phyloP scores from a whole-genome alignment of 2,797 vertebrate genomes.

The Cryptoblepharus egeriae region DNA sequence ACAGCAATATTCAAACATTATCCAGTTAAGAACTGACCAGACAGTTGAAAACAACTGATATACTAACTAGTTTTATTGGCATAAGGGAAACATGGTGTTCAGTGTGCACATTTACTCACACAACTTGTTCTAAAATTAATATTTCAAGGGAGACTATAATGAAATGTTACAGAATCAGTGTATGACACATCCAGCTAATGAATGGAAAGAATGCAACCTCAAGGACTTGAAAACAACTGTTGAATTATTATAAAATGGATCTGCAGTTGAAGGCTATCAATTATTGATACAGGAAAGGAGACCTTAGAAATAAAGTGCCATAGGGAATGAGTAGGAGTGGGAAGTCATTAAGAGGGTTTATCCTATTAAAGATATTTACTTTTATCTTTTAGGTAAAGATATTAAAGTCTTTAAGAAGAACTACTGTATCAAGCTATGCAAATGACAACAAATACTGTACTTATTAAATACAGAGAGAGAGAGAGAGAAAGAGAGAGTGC shows the following conservation, averaged over 20 bases:
- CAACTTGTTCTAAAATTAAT: background rate
- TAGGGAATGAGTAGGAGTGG: background rate
- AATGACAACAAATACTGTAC: background rate
- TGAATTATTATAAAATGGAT: background rate
- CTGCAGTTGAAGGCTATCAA: background rate
- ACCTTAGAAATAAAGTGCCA: background rate
- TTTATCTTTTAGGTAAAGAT: too few species aligned
- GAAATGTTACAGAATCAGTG: background rate
- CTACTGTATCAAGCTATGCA: background rate
- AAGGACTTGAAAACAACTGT: background rate
- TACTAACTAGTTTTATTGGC: too few species aligned
- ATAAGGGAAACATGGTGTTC: background rate
- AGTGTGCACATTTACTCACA: background rate
- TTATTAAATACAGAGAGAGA: too few species aligned
- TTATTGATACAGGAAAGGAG: background rate
- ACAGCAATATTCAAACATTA: too few species aligned
- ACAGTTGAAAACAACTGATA: too few species aligned
- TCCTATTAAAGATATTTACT: too few species aligned
- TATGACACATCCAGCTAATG: background rate
- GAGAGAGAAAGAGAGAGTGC: too few species aligned
- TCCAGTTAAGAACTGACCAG: too few species aligned
- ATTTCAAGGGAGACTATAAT: background rate
- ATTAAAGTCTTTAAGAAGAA: too few species aligned
- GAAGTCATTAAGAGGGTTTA: background rate
- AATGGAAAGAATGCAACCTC: background rate